Percentiles rank a stretch among this genome's conserved stretches.
phyloP scores from a whole-genome alignment of 2,888 invertebrate species.

The Vesta saturnalis region DNA sequence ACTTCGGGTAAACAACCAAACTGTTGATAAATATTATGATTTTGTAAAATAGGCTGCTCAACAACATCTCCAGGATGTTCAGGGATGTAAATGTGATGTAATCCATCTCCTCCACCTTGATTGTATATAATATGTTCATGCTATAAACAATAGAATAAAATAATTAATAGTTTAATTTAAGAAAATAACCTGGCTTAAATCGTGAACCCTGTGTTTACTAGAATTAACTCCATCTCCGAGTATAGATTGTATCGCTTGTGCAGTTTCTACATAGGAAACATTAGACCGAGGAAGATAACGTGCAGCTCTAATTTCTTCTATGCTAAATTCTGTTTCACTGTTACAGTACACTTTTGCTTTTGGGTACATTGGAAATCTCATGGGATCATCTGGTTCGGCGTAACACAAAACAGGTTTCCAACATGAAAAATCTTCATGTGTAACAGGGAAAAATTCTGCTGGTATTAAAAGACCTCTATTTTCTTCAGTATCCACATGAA shows the following conservation, averaged over 20 bases:
- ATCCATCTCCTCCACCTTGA: background rate
- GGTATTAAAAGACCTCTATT: constrained; percentile 45
- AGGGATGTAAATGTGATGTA: background rate
- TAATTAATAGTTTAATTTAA: background rate
- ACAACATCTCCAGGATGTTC: background rate
- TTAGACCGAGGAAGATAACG: constrained; percentile 61
- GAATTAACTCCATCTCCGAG: constrained; percentile 29
- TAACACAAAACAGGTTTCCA: constrained; percentile 68
- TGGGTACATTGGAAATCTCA: constrained; percentile 74
- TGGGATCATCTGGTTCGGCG: constrained; percentile 71
- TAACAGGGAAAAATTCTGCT: constrained; percentile 46
- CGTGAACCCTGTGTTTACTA: constrained; percentile 19
- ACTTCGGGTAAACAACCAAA: background rate
- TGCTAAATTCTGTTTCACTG: constrained; percentile 73
- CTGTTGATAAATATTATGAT: background rate
- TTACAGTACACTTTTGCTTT: constrained; percentile 72
- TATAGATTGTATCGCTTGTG: constrained; percentile 46
- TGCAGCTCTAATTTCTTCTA: constrained; percentile 79
- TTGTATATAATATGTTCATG: background rate
- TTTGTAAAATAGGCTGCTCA: background rate
- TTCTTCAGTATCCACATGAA: constrained; percentile 70
- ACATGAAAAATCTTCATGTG: constrained; percentile 65
- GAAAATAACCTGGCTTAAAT: background rate
- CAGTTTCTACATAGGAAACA: constrained; percentile 43
- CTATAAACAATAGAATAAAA: background rate